Conservation (phyloP, 2,113 vertebrate genomes). For the Otolemur garnettii region DNA sequence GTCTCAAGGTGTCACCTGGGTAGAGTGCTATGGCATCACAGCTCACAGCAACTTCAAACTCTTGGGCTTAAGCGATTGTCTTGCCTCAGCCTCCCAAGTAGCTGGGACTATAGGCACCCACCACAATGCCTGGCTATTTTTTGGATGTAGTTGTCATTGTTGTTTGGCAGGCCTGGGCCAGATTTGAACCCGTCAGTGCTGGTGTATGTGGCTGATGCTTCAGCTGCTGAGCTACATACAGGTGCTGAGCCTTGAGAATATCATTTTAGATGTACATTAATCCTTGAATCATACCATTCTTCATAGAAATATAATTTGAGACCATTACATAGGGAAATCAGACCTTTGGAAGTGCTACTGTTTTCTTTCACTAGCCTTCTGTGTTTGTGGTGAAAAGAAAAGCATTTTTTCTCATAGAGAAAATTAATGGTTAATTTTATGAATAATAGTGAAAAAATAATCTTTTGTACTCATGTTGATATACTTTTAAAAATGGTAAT, state of each 20-base stretch:
- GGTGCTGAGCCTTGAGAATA: conserved; percentile 53
- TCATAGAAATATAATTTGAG: conserved; percentile 73
- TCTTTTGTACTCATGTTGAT: conserved; percentile 17
- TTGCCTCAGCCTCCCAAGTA: no score
- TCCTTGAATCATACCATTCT: conserved; percentile 69
- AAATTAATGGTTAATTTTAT: conserved; percentile 72
- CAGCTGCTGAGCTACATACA: no score
- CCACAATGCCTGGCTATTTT: no score
- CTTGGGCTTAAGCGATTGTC: no score
- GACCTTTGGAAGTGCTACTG: conserved; percentile 55
- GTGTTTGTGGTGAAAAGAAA: conserved; percentile 78
- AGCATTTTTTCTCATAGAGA: conserved; percentile 74
- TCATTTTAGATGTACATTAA: conserved; percentile 83
- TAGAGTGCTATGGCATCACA: no score
- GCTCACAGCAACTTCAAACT: no score
- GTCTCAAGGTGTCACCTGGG: no score
- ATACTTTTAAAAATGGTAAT: not conserved
- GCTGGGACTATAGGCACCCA: no score
- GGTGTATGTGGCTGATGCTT: no score
- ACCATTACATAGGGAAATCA: conserved; percentile 30
- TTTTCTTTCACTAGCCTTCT: conserved; percentile 45
- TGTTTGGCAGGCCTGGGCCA: no score
- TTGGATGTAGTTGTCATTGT: no score
- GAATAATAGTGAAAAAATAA: conserved; percentile 54
- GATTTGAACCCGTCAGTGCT: no score